Percentiles rank a stretch among this genome's conserved stretches.
These are phyloP conservation scores for Mimas tiliae DNA, from an alignment of 2,888 invertebrate genomes.

Conservation along the genomic window DNA sequence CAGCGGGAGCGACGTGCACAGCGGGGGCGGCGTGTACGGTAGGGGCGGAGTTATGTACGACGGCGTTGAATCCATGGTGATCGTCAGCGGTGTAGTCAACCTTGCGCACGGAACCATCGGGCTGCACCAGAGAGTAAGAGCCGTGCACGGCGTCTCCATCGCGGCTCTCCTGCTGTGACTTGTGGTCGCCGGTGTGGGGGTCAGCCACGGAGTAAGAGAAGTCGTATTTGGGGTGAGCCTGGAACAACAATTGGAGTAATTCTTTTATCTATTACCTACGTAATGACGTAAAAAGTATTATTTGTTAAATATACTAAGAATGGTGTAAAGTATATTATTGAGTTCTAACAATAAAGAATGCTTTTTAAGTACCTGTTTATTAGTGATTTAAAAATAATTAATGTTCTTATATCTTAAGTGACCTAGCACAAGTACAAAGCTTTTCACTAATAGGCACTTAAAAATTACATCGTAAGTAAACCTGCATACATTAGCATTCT, in stretches of 20 bases:
- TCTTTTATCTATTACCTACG: too few species aligned
- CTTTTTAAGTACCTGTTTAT: too few species aligned
- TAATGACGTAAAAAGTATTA: too few species aligned
- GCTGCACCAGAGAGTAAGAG: slow-evolving; percentile 83
- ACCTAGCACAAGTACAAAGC: too few species aligned
- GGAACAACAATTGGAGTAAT: slow-evolving; percentile 4
- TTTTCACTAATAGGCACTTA: too few species aligned
- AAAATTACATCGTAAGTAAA: too few species aligned
- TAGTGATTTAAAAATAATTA: too few species aligned
- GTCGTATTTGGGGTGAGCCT: slow-evolving; percentile 74
- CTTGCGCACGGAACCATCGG: slow-evolving; percentile 78
- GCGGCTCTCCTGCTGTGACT: slow-evolving; percentile 80
- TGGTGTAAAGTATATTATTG: too few species aligned
- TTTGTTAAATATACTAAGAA: too few species aligned
- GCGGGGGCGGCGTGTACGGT: slow-evolving; percentile 74
- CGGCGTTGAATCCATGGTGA: slow-evolving; percentile 71
- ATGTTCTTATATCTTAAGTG: too few species aligned
- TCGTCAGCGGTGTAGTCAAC: slow-evolving; percentile 76
- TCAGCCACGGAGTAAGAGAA: slow-evolving; percentile 83
- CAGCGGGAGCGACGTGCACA: slow-evolving; percentile 59
- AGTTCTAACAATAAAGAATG: too few species aligned
- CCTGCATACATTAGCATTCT: too few species aligned
- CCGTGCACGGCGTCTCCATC: slow-evolving; percentile 85
- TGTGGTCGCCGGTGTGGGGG: slow-evolving; percentile 84
- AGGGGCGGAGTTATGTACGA: slow-evolving; percentile 74